Evolutionary conservation across 53 echinoderm and acorn worm species (phyloP).

Genomic region (Astropecten irregularis): DNA sequence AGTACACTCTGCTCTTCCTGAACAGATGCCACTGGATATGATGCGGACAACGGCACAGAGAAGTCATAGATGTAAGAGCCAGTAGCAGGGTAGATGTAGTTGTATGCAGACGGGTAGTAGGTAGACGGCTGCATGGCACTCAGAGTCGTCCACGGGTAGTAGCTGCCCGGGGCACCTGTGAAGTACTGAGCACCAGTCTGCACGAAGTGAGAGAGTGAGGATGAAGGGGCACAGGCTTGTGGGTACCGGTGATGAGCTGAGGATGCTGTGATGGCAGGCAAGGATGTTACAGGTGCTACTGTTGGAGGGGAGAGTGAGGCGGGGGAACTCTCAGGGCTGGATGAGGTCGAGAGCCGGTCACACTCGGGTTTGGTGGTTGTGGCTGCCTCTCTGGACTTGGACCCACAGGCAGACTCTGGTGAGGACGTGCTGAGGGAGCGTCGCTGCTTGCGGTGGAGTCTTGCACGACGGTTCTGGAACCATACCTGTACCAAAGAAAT

Average conservation of each 20-base stretch:
- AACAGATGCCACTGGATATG: no score
- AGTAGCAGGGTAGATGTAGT: constrained; percentile 16
- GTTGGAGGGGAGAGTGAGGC: background rate
- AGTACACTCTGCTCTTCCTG: no score
- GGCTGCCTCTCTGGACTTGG: background rate
- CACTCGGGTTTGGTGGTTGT: background rate
- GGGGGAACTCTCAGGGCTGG: background rate
- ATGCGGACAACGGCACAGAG: no score
- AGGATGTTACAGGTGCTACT: background rate
- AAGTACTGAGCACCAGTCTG: constrained; percentile 20
- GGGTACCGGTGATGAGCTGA: background rate
- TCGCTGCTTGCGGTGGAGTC: constrained; percentile 2
- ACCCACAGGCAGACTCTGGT: background rate
- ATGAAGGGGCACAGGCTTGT: constrained; percentile 6
- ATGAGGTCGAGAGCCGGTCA: background rate
- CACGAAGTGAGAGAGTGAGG: background rate
- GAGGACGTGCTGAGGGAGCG: constrained; percentile 2
- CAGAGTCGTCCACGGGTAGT: constrained; percentile 21
- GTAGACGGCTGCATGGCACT: background rate
- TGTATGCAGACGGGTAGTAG: constrained; percentile 5
- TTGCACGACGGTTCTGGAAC: constrained; percentile 98
- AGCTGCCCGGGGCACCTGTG: background rate
- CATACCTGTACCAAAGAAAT: constrained; percentile 73
- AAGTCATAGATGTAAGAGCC: constrained; percentile 7
- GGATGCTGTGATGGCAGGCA: background rate